Base-by-base conservation (phyloP, 1,140 invertebrate genomes). In the Ctenoplectra terminalis region DNA sequence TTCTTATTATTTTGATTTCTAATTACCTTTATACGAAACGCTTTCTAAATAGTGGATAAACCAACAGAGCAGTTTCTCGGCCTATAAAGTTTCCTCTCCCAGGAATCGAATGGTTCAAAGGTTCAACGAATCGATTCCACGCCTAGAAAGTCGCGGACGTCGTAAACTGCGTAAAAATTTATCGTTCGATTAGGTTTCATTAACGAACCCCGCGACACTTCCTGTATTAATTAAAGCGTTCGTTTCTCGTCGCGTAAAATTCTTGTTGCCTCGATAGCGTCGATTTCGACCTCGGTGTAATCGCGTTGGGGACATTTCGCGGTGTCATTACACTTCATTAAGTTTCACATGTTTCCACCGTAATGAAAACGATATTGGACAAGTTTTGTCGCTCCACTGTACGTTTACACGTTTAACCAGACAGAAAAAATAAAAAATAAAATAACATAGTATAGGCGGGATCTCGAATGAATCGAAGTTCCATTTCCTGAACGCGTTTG, bases 151-250 rank as follows among this genome's bases (percentile, higher is more conserved):
- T 43, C 34, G 23, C 26, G 43, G 34, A 31, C 46, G 17, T 46
- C 29, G 31, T 34, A 34, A 52, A 48, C 54, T 63, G 43, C 54
- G 73, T 31, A 69, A 76, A 81, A 76, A 73, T 43, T 8, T 2
- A 4, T 5, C 26, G 29, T 8, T 34, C 34, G 20, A 80, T 56
- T 34, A 37, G 72, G 50, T 76, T 52, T 31, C 63, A 46, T 77
- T 82, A 82, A 82, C 66, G 54, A 66, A 67, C 13, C 13, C 3
- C 26, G 34, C 43, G 63, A 61, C 52, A 63, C 70, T 80, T 80
- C 70, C 77, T 73, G 77, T 46, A 80, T 80, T 64, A 73, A 73
- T 73, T 48, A 73, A 46, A 17, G n/a, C 58, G 70, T 37, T 40
- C 29, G 15, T 50, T 40, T 70, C 58, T 72, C 20, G 34, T 23